phyloP scores from a whole-genome alignment of 2,113 vertebrate genomes.

The Abramis brama region DNA sequence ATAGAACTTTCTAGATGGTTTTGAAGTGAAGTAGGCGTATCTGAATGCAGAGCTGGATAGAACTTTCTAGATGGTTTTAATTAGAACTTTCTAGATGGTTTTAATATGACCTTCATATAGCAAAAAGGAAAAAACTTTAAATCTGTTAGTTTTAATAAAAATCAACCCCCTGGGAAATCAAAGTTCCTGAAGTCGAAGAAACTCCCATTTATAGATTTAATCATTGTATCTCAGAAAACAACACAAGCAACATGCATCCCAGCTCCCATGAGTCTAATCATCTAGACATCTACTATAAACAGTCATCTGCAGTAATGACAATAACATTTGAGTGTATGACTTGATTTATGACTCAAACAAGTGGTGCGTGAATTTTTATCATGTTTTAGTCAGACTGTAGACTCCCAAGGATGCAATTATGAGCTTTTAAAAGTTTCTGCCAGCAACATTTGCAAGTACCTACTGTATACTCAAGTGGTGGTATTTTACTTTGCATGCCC shows the following conservation, averaged over 20 bases:
- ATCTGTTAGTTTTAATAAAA: conserved; percentile 5
- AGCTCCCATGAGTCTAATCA: conserved; percentile 38
- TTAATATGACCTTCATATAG: not conserved
- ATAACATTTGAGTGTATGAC: conserved; percentile 31
- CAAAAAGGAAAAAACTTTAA: not conserved
- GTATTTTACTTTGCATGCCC: not conserved
- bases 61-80: too few relatives aligned
- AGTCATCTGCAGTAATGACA: conserved; percentile 44
- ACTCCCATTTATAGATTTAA: conserved; percentile 37
- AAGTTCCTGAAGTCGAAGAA: conserved; percentile 14
- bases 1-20: not conserved
- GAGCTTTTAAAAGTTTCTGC: conserved; percentile 30
- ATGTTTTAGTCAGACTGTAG: conserved; percentile 15
- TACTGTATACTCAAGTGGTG: conserved; percentile 1
- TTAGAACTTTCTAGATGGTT: not conserved
- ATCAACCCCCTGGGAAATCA: not conserved
- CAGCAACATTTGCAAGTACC: conserved; percentile 17
- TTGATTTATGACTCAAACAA: conserved; percentile 52
- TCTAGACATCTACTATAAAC: conserved; percentile 45
- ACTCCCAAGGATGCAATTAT: conserved; percentile 42
- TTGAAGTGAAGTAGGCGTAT: not conserved
- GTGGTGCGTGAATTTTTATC: conserved; percentile 39
- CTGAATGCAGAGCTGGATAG: too few relatives aligned
- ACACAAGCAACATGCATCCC: conserved; percentile 9
- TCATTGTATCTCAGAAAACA: conserved; percentile 26